Evolutionary conservation across 2,888 invertebrate species (phyloP), one percentile per base, ranked within the genome.

Genomic region (Melanotus villosus): DNA sequence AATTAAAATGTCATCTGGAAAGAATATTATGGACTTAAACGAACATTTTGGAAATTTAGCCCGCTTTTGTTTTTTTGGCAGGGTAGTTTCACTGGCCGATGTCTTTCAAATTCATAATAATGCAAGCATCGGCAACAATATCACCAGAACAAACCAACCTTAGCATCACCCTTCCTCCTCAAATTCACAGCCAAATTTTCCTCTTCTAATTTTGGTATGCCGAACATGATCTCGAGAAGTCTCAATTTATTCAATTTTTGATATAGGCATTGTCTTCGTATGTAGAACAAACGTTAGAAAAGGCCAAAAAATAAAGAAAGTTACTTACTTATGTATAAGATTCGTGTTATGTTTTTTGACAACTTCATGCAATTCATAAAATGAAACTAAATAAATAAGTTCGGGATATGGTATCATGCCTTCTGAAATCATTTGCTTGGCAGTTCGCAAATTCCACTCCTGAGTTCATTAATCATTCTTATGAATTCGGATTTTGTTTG

Each of bases 1-100:
- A n/a, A 95, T 90, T 73, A 95, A 85, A 71, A 95, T 88, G 79
- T 95, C 95, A 0, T 93, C 93, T 73, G 63, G 4, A 50, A n/a
- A n/a, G n/a, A n/a, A n/a, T n/a, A n/a, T n/a, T n/a, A n/a, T n/a
- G n/a, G n/a, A n/a, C n/a, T n/a, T n/a, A n/a, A n/a, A n/a, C n/a
- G n/a, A n/a, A n/a, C n/a, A n/a, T n/a, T n/a, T n/a, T n/a, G n/a
- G n/a, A n/a, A n/a, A n/a, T n/a, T n/a, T n/a, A n/a, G n/a, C n/a
- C n/a, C n/a, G n/a, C n/a, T n/a, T n/a, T n/a, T n/a, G n/a, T n/a
- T n/a, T n/a, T n/a, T n/a, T n/a, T n/a, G n/a, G n/a, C n/a, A n/a
- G n/a, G n/a, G n/a, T n/a, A n/a, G n/a, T n/a, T n/a, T n/a, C n/a
- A n/a, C n/a, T 81, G 77, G 47, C 79, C 78, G 2, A 83, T 80